Evolutionary conservation across 2,797 vertebrate species (phyloP).

Genomic region (Pagetopsis macropterus): DNA sequence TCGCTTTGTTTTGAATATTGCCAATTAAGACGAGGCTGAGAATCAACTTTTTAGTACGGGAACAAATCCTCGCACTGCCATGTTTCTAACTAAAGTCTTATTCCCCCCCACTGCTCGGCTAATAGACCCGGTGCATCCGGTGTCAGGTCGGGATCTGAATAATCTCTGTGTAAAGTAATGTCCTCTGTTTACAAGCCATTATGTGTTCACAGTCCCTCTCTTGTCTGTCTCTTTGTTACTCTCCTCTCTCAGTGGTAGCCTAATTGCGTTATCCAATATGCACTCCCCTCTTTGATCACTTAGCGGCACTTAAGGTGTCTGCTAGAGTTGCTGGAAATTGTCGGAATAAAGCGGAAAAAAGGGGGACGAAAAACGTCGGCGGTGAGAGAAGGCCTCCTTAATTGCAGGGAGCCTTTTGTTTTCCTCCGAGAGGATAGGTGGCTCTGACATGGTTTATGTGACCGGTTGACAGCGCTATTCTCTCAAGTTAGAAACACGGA

Average conservation of each 20-base stretch:
- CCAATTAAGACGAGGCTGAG: constrained; percentile 70
- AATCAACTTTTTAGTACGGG: constrained; percentile 52
- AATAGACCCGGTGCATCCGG: constrained; percentile 81
- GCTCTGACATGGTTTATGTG: constrained; percentile 67
- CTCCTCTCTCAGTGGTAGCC: constrained; percentile 75
- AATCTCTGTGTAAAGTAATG: constrained; percentile 80
- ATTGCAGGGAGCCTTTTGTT: constrained; percentile 75
- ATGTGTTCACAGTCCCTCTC: constrained; percentile 76
- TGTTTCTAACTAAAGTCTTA: constrained; percentile 64
- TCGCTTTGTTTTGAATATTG: constrained; percentile 66
- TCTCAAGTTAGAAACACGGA: constrained; percentile 61
- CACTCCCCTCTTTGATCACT: constrained; percentile 82
- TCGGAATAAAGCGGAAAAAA: constrained; percentile 65
- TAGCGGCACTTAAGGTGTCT: constrained; percentile 86
- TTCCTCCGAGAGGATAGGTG: constrained; percentile 73
- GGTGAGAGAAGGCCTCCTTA: constrained; percentile 68
- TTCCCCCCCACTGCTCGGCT: constrained; percentile 64
- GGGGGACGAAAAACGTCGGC: constrained; percentile 42
- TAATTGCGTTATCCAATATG: constrained; percentile 85
- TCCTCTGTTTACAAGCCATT: constrained; percentile 82
- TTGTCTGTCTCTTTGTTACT: constrained; percentile 72
- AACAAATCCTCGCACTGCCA: constrained; percentile 39
- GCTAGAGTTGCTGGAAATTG: constrained; percentile 77
- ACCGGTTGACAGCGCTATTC: constrained; percentile 70
- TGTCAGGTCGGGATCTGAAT: constrained; percentile 81